Percentiles rank a stretch among this genome's conserved stretches.
phyloP scores from a whole-genome alignment of 2,113 vertebrate genomes.

The Melanerpes formicivorus region DNA sequence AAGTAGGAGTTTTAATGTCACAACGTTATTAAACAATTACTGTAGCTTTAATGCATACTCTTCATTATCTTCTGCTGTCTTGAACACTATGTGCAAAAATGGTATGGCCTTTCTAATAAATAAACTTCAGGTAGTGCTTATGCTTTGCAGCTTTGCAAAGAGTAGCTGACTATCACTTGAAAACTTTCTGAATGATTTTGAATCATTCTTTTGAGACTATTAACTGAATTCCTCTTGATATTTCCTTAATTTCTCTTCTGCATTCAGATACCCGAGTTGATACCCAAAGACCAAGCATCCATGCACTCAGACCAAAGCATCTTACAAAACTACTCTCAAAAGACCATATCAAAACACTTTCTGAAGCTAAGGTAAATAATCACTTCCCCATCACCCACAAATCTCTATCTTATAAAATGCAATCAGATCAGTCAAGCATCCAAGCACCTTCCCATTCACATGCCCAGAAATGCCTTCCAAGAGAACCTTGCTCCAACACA shows the following conservation, averaged over 20 bases:
- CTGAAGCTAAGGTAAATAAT: neutral
- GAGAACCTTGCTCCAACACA: neutral
- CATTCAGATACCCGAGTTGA: neutral
- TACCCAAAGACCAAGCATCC: neutral
- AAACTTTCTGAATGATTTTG: neutral
- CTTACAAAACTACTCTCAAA: neutral
- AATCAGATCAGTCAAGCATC: neutral
- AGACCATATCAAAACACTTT: neutral
- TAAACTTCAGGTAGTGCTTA: neutral
- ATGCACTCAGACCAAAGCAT: neutral
- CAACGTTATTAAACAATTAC: neutral
- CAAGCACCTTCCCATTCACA: neutral
- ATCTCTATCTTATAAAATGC: neutral
- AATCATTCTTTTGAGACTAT: neutral
- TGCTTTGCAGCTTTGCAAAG: neutral
- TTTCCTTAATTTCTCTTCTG: neutral
- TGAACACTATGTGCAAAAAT: neutral
- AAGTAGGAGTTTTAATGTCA: neutral
- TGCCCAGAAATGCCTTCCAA: neutral
- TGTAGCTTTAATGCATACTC: neutral
- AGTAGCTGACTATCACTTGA: neutral
- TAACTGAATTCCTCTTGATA: neutral
- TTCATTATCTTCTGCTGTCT: conserved; percentile 2
- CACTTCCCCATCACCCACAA: neutral
- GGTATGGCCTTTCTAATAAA: neutral